phyloP scores from a whole-genome alignment of 2,888 invertebrate species.

The Taenaris catops region DNA sequence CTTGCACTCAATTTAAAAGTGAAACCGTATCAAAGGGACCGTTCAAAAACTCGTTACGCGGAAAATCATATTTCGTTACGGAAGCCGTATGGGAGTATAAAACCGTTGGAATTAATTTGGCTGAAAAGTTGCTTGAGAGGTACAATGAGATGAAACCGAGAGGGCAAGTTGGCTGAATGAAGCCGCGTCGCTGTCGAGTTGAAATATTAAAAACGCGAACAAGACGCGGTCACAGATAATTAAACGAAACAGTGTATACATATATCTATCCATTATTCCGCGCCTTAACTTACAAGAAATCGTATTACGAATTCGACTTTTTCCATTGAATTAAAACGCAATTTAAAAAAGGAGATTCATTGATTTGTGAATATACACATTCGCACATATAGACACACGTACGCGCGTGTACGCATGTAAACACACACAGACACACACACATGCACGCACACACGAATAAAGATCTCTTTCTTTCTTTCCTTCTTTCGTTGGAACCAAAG shows the following conservation, averaged over 20 bases:
- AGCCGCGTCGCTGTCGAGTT: constrained; percentile 53
- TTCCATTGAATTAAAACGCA: too few species aligned
- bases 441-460: too few species aligned
- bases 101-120: constrained; percentile 70
- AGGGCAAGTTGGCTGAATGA: constrained; percentile 63
- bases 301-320: too few species aligned
- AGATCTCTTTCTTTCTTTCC: too few species aligned
- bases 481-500: too few species aligned
- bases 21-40: constrained; percentile 50
- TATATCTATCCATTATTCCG: too few species aligned
- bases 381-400: too few species aligned
- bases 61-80: constrained; percentile 66
- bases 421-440: too few species aligned
- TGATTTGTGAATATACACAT: too few species aligned
- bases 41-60: constrained; percentile 40
- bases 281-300: too few species aligned
- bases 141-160: constrained; percentile 74
- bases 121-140: constrained; percentile 61
- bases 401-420: too few species aligned
- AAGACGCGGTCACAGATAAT: constrained; percentile 27
- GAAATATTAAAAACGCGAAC: constrained; percentile 60
- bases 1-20: constrained; percentile 36
- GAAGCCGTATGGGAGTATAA: constrained; percentile 61
- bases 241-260: constrained; percentile 13
- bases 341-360: too few species aligned